These are phyloP conservation scores for Conops quadrifasciatus DNA, from an alignment of 2,888 invertebrate genomes.

Conservation along the genomic window DNA sequence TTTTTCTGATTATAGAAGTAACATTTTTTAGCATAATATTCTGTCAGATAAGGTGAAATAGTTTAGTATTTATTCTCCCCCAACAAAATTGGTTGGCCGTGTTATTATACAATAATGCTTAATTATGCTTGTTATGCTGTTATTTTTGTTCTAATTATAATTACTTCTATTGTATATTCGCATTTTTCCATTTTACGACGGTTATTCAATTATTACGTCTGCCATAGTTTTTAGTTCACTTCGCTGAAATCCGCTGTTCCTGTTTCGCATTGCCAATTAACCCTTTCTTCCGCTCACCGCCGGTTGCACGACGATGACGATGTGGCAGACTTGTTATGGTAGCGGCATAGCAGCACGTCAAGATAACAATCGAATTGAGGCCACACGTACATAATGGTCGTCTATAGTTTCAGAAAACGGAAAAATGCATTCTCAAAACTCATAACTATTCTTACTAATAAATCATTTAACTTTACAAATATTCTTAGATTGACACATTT, in stretches of 20 bases:
- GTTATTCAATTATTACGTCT: not conserved
- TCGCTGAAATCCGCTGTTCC: not conserved
- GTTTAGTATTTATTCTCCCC: no score
- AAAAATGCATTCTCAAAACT: not conserved
- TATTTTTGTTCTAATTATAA: no score
- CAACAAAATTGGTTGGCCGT: no score
- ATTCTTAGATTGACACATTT: no score
- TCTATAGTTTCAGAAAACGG: not conserved
- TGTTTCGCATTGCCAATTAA: slow-evolving; percentile 5
- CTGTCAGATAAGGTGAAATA: no score
- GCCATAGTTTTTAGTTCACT: not conserved
- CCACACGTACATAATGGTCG: not conserved
- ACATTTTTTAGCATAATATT: no score
- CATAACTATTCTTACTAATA: not conserved
- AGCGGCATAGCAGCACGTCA: slow-evolving; percentile 16
- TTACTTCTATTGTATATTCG: no score
- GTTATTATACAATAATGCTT: no score
- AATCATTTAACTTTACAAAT: not conserved
- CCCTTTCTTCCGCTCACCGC: not conserved
- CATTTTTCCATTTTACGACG: not conserved
- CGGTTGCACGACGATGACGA: not conserved
- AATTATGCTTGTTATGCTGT: no score
- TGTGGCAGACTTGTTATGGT: not conserved
- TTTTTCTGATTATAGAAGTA: no score
- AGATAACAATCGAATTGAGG: slow-evolving; percentile 26